Evolutionary conservation across 2,113 vertebrate genomes (phyloP).

Genomic region (Salvelinus namaycush): DNA sequence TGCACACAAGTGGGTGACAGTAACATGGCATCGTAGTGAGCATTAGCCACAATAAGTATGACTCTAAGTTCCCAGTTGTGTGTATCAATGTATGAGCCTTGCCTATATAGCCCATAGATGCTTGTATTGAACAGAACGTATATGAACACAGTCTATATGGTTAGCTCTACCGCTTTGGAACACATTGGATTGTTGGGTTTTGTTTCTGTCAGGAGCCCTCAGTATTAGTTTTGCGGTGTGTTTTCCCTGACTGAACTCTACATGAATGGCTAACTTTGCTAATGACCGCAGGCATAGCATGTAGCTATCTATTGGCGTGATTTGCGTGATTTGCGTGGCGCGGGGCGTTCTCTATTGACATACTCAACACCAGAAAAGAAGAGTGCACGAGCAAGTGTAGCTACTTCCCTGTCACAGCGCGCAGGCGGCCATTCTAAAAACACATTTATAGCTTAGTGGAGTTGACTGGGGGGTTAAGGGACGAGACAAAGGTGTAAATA

Average conservation of each 20-base stretch:
- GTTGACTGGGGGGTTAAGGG: slow-evolving; percentile 79
- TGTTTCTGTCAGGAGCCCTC: slow-evolving; percentile 43
- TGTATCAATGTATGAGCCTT: too few relatives aligned
- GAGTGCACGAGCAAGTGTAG: slow-evolving; percentile 80
- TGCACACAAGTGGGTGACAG: too few relatives aligned
- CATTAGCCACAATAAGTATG: too few relatives aligned
- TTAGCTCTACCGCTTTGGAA: slow-evolving; percentile 10
- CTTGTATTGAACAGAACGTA: too few relatives aligned
- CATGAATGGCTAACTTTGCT: slow-evolving; percentile 90
- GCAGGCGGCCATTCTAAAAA: slow-evolving; percentile 73
- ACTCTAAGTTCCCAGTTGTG: too few relatives aligned
- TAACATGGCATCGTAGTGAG: too few relatives aligned
- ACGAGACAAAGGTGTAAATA: slow-evolving; percentile 96
- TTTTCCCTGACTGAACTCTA: slow-evolving; percentile 61
- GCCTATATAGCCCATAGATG: too few relatives aligned
- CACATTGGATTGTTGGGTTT: slow-evolving; percentile 29
- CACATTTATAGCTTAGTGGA: slow-evolving; percentile 66
- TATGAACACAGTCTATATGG: background rate
- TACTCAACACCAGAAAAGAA: slow-evolving; percentile 86
- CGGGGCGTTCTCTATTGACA: slow-evolving; percentile 88
- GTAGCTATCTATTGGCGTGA: slow-evolving; percentile 85
- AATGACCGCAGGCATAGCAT: slow-evolving; percentile 84
- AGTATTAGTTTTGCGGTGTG: slow-evolving; percentile 62
- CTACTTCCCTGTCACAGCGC: slow-evolving; percentile 66
- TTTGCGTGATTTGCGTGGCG: slow-evolving; percentile 84